Evolutionary conservation across 92 coral and sea anemone genomes (phyloP).

Genomic region (Paramuricea clavata): DNA sequence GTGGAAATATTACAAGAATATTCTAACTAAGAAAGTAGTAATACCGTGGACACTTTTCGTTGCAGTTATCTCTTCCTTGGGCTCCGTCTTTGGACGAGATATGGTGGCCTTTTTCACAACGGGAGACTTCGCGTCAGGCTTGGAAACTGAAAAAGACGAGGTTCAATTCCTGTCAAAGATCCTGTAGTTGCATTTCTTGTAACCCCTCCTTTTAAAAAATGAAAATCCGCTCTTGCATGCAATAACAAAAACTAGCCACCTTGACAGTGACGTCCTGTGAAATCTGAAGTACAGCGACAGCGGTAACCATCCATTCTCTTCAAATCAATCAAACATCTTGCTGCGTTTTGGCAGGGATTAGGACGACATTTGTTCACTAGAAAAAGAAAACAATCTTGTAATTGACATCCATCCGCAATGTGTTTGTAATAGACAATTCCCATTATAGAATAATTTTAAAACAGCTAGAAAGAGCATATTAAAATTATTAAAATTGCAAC

Average conservation of each 20-base stretch:
- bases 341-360: conserved; percentile 90
- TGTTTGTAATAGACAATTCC: no score
- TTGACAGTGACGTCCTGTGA: conserved; percentile 96
- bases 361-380: conserved; percentile 91
- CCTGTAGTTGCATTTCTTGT: no score
- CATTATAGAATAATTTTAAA: no score
- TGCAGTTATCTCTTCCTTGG: conserved; percentile 72
- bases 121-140: conserved; percentile 98
- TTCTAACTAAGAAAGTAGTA: neutral
- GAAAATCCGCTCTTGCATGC: no score
- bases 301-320: conserved; percentile 95
- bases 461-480: no score
- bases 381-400: no score
- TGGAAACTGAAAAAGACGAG: conserved; percentile 77
- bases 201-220: no score
- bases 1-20: no score
- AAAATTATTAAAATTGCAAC: no score
- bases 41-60: conserved; percentile 31
- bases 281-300: conserved; percentile 94
- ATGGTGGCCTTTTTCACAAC: conserved; percentile 87
- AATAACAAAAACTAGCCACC: conserved; percentile 53
- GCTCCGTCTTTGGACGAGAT: conserved; percentile 59
- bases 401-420: no score
- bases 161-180: neutral
- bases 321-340: conserved; percentile 85